Evolutionary conservation across 2,888 invertebrate species (phyloP).

Genomic region (Cataglyphis altisquamis): DNA sequence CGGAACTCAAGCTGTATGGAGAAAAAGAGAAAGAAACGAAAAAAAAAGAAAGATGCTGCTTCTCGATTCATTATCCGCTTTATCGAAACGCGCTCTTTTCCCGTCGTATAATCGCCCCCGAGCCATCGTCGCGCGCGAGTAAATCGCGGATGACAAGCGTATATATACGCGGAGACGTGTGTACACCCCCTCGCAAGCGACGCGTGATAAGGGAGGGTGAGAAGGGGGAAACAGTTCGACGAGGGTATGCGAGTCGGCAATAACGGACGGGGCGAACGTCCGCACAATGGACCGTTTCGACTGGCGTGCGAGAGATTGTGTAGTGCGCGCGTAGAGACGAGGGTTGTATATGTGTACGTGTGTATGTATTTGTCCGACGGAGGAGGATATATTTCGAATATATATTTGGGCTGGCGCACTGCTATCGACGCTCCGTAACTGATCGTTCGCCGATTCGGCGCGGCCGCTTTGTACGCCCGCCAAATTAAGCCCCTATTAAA

Average conservation of each 20-base stretch:
- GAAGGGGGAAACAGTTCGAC: background rate
- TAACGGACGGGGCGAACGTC: constrained; percentile 73
- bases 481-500: constrained; percentile 74
- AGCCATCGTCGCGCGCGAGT: constrained; percentile 55
- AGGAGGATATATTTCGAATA: constrained; percentile 71
- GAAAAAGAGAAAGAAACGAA: background rate
- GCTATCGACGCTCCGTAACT: constrained; percentile 75
- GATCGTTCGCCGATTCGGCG: constrained; percentile 64
- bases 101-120: constrained; percentile 42
- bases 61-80: constrained; percentile 66
- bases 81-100: constrained; percentile 49
- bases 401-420: constrained; percentile 70
- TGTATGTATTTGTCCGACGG: background rate
- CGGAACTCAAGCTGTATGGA: background rate
- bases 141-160: constrained; percentile 72
- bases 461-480: constrained; percentile 55
- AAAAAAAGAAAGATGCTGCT: constrained; percentile 12
- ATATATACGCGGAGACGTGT: constrained; percentile 60
- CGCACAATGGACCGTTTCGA: constrained; percentile 72
- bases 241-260: constrained; percentile 60
- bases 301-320: constrained; percentile 31
- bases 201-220: background rate
- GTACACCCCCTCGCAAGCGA: constrained; percentile 36
- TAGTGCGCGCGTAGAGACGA: background rate
- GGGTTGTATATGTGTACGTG: background rate